Conservation (phyloP, 2,888 invertebrate genomes). For the Trissolcus brochymenae region DNA sequence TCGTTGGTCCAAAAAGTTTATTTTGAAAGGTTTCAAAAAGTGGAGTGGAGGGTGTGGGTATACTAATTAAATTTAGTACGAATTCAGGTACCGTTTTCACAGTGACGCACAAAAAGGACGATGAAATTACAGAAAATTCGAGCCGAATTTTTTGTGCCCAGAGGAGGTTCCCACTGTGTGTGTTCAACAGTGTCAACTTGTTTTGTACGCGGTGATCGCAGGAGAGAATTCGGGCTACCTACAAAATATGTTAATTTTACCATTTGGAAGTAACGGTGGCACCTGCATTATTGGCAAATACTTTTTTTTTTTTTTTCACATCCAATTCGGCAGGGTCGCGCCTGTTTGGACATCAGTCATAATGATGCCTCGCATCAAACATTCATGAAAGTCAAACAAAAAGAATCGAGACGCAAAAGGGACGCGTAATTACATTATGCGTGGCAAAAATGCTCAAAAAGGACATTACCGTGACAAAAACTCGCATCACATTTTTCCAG, state of each 20-base stretch:
- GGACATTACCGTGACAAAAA: slow-evolving; percentile 49
- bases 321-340: slow-evolving; percentile 36
- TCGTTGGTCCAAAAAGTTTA: no score
- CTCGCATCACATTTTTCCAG: slow-evolving; percentile 44
- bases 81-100: no score
- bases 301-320: slow-evolving; percentile 26
- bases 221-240: neutral
- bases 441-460: slow-evolving; percentile 50
- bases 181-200: neutral
- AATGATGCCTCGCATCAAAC: slow-evolving; percentile 47
- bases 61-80: no score
- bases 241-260: slow-evolving; percentile 34
- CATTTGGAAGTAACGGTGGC: slow-evolving; percentile 25
- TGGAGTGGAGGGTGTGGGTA: no score
- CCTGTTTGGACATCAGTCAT: slow-evolving; percentile 46
- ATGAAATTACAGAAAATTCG: no score
- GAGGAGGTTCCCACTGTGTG: neutral
- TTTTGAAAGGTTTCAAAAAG: no score
- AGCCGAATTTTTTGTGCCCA: no score
- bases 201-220: neutral
- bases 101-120: neutral
- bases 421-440: slow-evolving; percentile 55
- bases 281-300: slow-evolving; percentile 42
- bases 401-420: slow-evolving; percentile 52
- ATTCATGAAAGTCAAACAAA: slow-evolving; percentile 49